Evolutionary conservation across 2,888 invertebrate species (phyloP), one percentile per base, ranked within the genome.

Genomic region (Sclerodermus sp.): DNA sequence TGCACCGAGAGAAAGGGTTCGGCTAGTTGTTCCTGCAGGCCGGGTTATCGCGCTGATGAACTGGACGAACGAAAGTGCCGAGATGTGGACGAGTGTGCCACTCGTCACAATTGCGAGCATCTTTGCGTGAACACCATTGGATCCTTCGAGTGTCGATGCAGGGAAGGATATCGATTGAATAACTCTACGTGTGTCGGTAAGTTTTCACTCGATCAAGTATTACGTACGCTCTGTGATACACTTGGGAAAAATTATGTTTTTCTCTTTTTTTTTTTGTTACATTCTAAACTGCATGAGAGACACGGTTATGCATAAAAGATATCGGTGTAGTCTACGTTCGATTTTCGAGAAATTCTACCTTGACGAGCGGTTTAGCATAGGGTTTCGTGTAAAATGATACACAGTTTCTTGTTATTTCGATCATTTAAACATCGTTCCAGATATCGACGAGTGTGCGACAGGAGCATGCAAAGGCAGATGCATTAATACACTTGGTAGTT

Each of bases 71-170:
- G 62, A 13, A 51, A 42, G 15, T 83, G 82, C 58, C 59, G 64
- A 42, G 80, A 81, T 59, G 61, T 79, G 16, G 79, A 81, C 59
- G 80, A 81, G 57, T 80, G 80, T 53, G 53, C 61, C 9, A 67
- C 42, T 2, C 61, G 67, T 13, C 71, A 79, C 29, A 76, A 73
- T 1, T 82, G 82, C 53, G 76, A 79, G n/a, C 80, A 81, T 46
- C 58, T 69, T 49, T 82, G 82, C 60, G 66, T 80, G 51, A 82
- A 81, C 52, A 76, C 78, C 1, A 70, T 78, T 36, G 82, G 81
- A 1, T 76, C 79, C 37, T 79, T 75, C 56, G 74, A 75, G 42
- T 82, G 81, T 57, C 65, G 31, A 10, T 77, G 78, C 49, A 62
- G 47, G 4, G 49, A 61, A 1, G 75, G 74, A 17, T 76, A 59